These are phyloP conservation scores for Cotesia glomerata DNA, from an alignment of 1,140 invertebrate species.

Conservation along the genomic window DNA sequence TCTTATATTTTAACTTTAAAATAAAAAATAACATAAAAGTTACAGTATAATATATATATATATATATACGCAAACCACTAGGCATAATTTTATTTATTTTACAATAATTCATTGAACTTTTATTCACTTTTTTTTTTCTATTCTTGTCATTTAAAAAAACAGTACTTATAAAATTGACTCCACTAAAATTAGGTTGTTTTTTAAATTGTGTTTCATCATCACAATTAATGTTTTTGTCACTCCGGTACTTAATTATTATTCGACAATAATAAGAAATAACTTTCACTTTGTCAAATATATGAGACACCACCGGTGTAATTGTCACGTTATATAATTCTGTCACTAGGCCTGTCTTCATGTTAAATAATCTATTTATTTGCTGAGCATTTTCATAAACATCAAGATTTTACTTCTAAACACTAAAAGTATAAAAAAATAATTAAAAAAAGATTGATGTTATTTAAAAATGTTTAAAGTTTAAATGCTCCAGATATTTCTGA, in stretches of 20 bases:
- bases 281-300: constrained; percentile 12
- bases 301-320: not conserved
- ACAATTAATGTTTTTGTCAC: constrained; percentile 31
- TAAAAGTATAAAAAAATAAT: no score
- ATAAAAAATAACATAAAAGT: constrained; percentile 50
- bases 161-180: constrained; percentile 41
- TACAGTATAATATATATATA: constrained; percentile 49
- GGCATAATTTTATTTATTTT: constrained; percentile 44
- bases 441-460: no score
- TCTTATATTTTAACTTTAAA: constrained; percentile 61
- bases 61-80: constrained; percentile 59
- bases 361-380: constrained; percentile 46
- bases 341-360: constrained; percentile 53
- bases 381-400: constrained; percentile 60
- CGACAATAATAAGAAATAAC: constrained; percentile 31
- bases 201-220: constrained; percentile 16
- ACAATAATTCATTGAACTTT: not conserved
- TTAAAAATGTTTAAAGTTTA: not conserved
- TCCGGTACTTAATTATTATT: constrained; percentile 18
- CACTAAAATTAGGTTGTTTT: constrained; percentile 41
- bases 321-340: constrained; percentile 16
- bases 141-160: constrained; percentile 21
- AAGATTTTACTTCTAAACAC: constrained; percentile 9
- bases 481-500: constrained; percentile 29
- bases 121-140: constrained; percentile 13